Base-by-base conservation (phyloP, 2,888 invertebrate genomes). In the Noctua fimbriata region DNA sequence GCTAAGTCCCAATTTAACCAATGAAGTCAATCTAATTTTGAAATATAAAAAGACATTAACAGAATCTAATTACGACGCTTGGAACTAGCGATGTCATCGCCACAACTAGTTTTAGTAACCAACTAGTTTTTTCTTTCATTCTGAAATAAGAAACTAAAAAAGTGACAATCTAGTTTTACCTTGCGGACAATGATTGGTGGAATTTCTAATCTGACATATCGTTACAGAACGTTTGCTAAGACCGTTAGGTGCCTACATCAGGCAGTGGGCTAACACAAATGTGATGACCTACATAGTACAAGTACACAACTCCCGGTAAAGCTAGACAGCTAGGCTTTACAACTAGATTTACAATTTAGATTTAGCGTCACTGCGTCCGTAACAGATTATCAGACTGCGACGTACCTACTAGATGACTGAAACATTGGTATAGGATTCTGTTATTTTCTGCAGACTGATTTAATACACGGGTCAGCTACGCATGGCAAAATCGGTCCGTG, bases 291-390 rank as follows among this genome's bases (percentile, higher is more conserved):
- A 82, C 52, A 73, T 83, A 76, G 7, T 47, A 47, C n/a, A 7
- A 75, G 49, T 16, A 36, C 12, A 69, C 69, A 70, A 73, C 58
- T 67, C 52, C 32, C 69, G 10, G 32, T 44, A 65, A 71, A 76
- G 41, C 84, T 86, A 71, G 79, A 76, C 76, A 85, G 82, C 65
- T 60, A 84, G 69, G 75, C 65, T 77, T 87, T 63, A 78, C 76
- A 82, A 78, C 75, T 47, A 76, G 84, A 86, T 87, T 87, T 76
- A 86, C 87, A 87, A 84, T 87, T 84, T 87, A 82, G 87, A 86
- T 86, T 87, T 69, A 84, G n/a, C 69, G 67, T 81, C 60, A 73
- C 69, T 73, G 66, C 44, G 63, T 81, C 76, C 36, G 60, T 55
- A 83, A 55, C 69, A 76, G 82, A 83, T 83, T 69, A 82, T 52